Evolutionary conservation across 2,888 invertebrate species (phyloP).

Genomic region (Microctonus aethiopoides): DNA sequence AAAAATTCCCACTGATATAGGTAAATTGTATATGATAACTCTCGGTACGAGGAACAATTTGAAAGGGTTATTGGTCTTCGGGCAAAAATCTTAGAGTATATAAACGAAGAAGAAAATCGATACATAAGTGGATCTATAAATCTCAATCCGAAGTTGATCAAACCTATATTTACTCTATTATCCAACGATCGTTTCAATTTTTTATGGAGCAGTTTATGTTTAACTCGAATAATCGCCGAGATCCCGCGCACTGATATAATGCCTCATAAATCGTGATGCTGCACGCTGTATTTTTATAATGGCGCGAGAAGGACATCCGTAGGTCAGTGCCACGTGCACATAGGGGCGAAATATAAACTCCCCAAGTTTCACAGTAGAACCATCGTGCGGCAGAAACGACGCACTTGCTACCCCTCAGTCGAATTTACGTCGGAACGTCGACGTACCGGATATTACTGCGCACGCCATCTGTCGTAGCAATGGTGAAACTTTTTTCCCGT

Average conservation of each 20-base stretch:
- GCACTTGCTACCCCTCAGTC: conserved; percentile 35
- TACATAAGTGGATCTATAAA: conserved; percentile 64
- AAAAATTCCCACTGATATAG: conserved; percentile 6
- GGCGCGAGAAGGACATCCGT: conserved; percentile 55
- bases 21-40: conserved; percentile 2
- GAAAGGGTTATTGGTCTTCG: conserved; percentile 48
- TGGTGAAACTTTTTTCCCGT: conserved; percentile 44
- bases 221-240: conserved; percentile 66
- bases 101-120: conserved; percentile 33
- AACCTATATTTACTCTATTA: conserved; percentile 67
- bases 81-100: conserved; percentile 1
- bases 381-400: conserved; percentile 54
- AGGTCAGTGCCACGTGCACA: conserved; percentile 57
- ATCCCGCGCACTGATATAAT: conserved; percentile 52
- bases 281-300: conserved; percentile 45
- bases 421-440: conserved; percentile 16
- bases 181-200: conserved; percentile 39
- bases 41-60: conserved; percentile 6
- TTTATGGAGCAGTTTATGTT: conserved; percentile 58
- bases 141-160: conserved; percentile 51
- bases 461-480: conserved; percentile 58
- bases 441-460: conserved; percentile 39
- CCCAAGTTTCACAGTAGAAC: conserved; percentile 35
- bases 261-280: conserved; percentile 28
- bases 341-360: conserved; percentile 24